phyloP scores from a whole-genome alignment of 2,797 vertebrate genomes.

The Graptemys geographica region DNA sequence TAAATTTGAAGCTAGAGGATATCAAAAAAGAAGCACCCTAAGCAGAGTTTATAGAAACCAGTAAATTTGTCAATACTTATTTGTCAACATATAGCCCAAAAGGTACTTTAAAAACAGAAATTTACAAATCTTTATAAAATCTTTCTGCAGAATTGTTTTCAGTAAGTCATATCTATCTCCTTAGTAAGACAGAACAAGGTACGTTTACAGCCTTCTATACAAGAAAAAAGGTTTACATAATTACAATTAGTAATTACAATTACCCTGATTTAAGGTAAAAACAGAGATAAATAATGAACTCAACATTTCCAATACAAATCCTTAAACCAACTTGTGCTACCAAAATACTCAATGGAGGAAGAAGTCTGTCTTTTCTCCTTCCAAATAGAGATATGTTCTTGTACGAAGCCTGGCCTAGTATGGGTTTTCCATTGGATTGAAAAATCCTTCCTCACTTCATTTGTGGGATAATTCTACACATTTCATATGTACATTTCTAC shows the following conservation, averaged over 20 bases:
- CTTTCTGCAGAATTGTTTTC: not conserved
- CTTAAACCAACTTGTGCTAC: not conserved
- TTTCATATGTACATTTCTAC: not conserved
- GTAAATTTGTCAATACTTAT: not conserved
- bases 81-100: slow-evolving; percentile 16
- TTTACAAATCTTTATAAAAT: not conserved
- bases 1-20: not conserved
- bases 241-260: not conserved
- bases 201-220: not conserved
- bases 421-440: not conserved
- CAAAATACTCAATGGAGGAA: not conserved
- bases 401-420: not conserved
- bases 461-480: not conserved
- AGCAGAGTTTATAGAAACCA: not conserved
- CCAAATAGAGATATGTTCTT: not conserved
- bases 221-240: not conserved
- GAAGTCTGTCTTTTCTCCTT: not conserved
- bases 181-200: not conserved
- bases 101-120: not conserved
- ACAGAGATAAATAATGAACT: not conserved
- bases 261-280: not conserved
- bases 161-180: not conserved
- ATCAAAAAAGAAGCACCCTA: not conserved
- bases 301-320: not conserved
- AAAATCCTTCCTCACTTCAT: not conserved